Evolutionary conservation across 1,140 invertebrate genomes (phyloP).

Genomic region (Drosophila punjabiensis): DNA sequence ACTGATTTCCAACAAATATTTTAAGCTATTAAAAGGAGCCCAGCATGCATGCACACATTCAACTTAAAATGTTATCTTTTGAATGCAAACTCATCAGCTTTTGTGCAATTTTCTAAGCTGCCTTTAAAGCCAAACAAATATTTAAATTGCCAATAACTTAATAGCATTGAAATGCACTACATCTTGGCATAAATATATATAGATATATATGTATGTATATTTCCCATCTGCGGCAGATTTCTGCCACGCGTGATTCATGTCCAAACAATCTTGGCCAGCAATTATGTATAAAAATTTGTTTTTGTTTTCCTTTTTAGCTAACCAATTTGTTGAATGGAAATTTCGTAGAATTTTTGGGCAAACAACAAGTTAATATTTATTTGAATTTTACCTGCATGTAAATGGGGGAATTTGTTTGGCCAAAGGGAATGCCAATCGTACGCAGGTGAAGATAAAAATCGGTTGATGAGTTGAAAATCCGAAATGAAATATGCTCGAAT

Average conservation of each 20-base stretch:
- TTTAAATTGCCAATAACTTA: constrained; percentile 16
- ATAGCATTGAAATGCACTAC: neutral
- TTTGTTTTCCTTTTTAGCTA: neutral
- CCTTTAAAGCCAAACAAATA: constrained; percentile 26
- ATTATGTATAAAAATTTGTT: constrained; percentile 17
- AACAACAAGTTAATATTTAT: constrained; percentile 39
- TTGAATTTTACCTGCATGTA: constrained; percentile 40
- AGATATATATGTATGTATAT: neutral
- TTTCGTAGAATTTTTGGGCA: constrained; percentile 3
- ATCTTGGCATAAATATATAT: constrained; percentile 2
- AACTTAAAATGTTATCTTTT: neutral
- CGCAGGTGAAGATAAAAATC: constrained; percentile 48
- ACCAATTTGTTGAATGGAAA: constrained; percentile 19
- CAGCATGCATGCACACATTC: neutral
- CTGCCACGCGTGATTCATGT: constrained; percentile 20
- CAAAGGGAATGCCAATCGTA: constrained; percentile 24
- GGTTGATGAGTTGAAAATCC: constrained; percentile 42
- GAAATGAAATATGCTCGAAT: constrained; percentile 68
- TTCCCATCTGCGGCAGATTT: constrained; percentile 19
- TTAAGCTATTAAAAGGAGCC: neutral
- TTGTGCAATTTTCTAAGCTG: constrained; percentile 1
- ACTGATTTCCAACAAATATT: neutral
- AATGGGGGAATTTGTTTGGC: constrained; percentile 29
- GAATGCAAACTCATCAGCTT: neutral
- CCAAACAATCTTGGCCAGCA: constrained; percentile 14